A percentile compares a stretch with the other conserved stretches of the same genome.
Conservation (phyloP, 1,140 invertebrate genomes). For the Spodoptera litura region DNA sequence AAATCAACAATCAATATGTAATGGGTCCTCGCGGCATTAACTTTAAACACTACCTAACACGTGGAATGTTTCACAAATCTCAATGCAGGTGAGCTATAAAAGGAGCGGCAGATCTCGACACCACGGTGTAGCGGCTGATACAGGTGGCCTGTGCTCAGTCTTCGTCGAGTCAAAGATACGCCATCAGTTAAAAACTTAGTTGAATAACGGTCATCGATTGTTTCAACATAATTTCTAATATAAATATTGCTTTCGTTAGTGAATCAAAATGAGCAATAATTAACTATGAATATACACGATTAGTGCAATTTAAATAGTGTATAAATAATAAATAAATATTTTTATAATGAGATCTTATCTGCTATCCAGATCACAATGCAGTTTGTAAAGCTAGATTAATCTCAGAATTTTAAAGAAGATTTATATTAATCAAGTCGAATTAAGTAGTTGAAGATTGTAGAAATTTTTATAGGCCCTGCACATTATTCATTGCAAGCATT, state of each 20-base stretch:
- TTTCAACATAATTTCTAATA: background rate
- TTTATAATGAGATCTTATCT: slow-evolving; percentile 28
- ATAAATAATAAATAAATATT: background rate
- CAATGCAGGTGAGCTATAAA: slow-evolving; percentile 31
- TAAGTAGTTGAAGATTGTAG: too few relatives aligned
- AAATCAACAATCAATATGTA: slow-evolving; percentile 2
- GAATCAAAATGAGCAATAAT: background rate
- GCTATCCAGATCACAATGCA: slow-evolving; percentile 26
- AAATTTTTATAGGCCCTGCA: too few relatives aligned
- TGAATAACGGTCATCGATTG: slow-evolving; percentile 31
- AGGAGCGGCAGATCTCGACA: slow-evolving; percentile 31
- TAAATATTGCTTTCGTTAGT: background rate
- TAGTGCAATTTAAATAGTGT: background rate
- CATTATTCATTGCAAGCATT: too few relatives aligned
- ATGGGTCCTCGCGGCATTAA: background rate
- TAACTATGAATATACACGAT: too few relatives aligned
- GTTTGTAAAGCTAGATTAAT: slow-evolving; percentile 20
- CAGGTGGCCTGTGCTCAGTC: slow-evolving; percentile 45
- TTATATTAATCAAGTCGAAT: too few relatives aligned
- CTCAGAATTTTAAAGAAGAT: background rate
- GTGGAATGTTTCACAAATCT: slow-evolving; percentile 57
- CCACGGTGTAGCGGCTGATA: slow-evolving; percentile 9
- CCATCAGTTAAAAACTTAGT: slow-evolving; percentile 25
- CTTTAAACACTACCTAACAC: slow-evolving; percentile 42
- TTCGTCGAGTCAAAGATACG: slow-evolving; percentile 36